Base-by-base conservation (phyloP, 1,140 invertebrate genomes). In the Delia radicum region DNA sequence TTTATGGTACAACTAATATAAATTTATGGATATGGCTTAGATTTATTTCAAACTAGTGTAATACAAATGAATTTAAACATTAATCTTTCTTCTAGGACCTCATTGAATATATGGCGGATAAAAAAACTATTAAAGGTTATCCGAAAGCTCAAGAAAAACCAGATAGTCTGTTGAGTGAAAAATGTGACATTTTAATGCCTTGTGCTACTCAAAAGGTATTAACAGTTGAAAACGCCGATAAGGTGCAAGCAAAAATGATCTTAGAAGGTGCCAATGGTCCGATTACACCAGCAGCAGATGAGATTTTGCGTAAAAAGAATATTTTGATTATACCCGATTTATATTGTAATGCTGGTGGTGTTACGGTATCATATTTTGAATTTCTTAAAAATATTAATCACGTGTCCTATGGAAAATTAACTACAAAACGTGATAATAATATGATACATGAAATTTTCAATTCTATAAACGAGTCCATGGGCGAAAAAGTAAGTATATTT, bases 351-450 rank as follows among this genome's bases (percentile, higher is more conserved):
- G 93, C 93, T 75, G 95, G 95, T 79, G 94, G 95, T 86, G 95
- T 96, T 21, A 95, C 95, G 0, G 95, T 96, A 1, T 96, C 95
- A 7, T 98, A 95, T 86, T 96, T 97, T 86, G 96, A 97, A 83
- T 96, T 93, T 92, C 87, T 97, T 37, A 97, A 97, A 87, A 97
- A 97, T 84, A 87, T 97, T 8, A 96, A 95, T 80, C 95, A 96
- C 83, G 94, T 95, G 24, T 94, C 93, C 77, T 97, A 93, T 85
- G 96, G 95, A 2, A 90, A 95, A 79, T 88, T 97, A 46, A 93
- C 93, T 21, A 96, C 96, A 2, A 81, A 81, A 71, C 76, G 79
- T 5, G 79, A 79, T 2, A 76, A 78, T 0, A 62, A 80, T 8
- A 69, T 83, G 0, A 81, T 86, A 6, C 61, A 78, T 21, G 81